Evolutionary conservation across 2,888 invertebrate species (phyloP), one percentile per base, ranked within the genome.

Genomic region (Scaptomyza parva): DNA sequence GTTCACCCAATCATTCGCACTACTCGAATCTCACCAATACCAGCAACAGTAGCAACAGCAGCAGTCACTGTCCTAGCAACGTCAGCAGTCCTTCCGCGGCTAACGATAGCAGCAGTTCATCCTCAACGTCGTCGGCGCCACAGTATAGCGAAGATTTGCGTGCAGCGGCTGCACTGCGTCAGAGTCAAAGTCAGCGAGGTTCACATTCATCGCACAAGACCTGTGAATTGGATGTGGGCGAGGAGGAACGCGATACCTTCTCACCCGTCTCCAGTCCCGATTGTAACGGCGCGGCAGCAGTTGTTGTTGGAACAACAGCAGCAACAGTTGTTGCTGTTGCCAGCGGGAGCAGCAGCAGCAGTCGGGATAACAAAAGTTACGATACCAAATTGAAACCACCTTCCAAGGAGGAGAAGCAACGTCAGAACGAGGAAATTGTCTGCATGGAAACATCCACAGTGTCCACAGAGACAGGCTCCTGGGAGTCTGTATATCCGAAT

Each of bases 381-480:
- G 86, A 88, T 4, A 64, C 51, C 50, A 65, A 70, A 50, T 17
- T 79, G 33, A 80, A 86, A 52, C 77, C 88, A 22, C 81, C 90
- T 2, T 90, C 91, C 3, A 94, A 94, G 87, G 94, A 94, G 86
- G 94, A 94, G 78, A 94, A 94, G 73, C 94, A 94, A 78, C 91
- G 93, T 20, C 93, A 93, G 77, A 94, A 94, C 89, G 94, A 94
- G 88, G 94, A 94, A 86, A 94, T 94, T 67, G 93, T 94, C 17
- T 93, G 93, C 74, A 91, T 94, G 90, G 94, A 94, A 78, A 94
- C 94, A 1, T 94, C 94, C 4, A 94, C 94, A 1, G 91, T 94
- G 54, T 94, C 94, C 30, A 94, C 94, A 7, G 94, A 94, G 90
- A 94, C 94, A 17, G 94, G 94, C 43, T 94, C 94, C 17, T 94